phyloP scores from a whole-genome alignment of 2,113 vertebrate species.

The Ictidomys tridecemlineatus region DNA sequence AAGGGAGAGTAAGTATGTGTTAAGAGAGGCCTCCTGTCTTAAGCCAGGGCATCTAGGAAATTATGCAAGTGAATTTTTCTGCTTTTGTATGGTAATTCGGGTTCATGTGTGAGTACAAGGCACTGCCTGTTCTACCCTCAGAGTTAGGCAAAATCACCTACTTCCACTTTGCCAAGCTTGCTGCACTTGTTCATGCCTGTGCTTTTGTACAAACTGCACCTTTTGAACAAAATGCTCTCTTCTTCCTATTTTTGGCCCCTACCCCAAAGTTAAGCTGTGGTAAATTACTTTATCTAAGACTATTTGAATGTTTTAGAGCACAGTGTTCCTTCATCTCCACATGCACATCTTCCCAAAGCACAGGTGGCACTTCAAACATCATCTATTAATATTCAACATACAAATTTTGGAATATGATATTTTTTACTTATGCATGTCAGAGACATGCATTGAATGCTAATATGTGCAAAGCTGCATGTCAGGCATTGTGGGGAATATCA shows the following conservation, averaged over 20 bases:
- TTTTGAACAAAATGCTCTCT: not conserved
- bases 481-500: not conserved
- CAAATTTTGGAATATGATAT: not conserved
- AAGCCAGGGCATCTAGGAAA: not conserved
- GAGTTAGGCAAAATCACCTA: not conserved
- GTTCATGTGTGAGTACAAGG: not conserved
- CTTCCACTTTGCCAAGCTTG: not conserved
- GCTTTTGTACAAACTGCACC: not conserved
- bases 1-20: slow-evolving; percentile 76
- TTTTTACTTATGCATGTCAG: not conserved
- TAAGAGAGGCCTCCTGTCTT: not conserved
- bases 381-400: not conserved
- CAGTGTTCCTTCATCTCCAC: not conserved
- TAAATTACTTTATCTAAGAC: not conserved
- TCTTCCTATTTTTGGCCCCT: not conserved
- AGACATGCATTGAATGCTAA: not conserved
- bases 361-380: not conserved
- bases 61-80: not conserved
- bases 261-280: not conserved
- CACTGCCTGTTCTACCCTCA: not conserved
- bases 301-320: not conserved
- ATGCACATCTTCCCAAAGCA: not conserved
- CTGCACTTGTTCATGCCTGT: not conserved
- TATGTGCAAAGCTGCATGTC: not conserved
- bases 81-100: not conserved